Percentiles rank a stretch among this genome's conserved stretches.
Conservation (phyloP, 2,113 vertebrate species). For the Sakesphorus luctuosus region DNA sequence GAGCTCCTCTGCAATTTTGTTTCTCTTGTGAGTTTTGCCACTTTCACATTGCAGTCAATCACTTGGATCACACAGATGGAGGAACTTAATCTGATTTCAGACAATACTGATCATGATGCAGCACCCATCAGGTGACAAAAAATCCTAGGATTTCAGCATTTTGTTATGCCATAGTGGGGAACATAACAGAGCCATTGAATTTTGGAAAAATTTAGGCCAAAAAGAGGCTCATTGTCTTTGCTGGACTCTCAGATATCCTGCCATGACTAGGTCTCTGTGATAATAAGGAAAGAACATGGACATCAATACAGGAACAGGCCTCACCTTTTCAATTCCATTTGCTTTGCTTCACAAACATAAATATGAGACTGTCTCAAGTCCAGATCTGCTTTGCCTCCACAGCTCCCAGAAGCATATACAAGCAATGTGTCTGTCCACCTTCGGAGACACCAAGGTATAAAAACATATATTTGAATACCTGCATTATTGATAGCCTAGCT, state of each 20-base stretch:
- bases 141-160: background rate
- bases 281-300: background rate
- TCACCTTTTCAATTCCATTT: background rate
- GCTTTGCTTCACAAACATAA: background rate
- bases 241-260: background rate
- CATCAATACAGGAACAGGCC: background rate
- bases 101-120: background rate
- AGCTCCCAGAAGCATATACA: background rate
- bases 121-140: background rate
- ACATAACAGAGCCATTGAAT: background rate
- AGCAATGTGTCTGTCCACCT: background rate
- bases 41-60: slow-evolving; percentile 10
- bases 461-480: background rate
- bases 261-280: background rate
- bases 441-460: background rate
- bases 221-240: background rate
- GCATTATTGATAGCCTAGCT: background rate
- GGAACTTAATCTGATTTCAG: background rate
- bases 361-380: background rate
- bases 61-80: background rate
- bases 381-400: background rate
- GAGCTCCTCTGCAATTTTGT: background rate
- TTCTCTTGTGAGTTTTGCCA: slow-evolving; percentile 13
- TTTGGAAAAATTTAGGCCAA: background rate
- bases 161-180: background rate